Evolutionary conservation across 2,113 vertebrate species (phyloP), one percentile per base, ranked within the genome.

Genomic region (Tragelaphus strepsiceros): DNA sequence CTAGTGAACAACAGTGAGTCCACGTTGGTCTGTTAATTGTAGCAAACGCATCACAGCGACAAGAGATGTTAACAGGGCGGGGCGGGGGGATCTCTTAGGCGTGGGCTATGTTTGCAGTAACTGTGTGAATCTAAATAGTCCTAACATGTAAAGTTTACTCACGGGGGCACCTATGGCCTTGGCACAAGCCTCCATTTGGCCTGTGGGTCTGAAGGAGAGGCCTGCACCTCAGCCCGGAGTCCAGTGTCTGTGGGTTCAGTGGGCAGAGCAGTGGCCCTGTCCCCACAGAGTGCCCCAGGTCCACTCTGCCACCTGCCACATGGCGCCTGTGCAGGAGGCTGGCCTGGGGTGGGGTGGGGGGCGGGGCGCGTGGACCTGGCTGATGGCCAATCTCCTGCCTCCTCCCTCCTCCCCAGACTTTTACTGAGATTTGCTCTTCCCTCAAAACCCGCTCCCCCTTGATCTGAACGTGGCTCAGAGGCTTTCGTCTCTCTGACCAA

Each of bases 21-120:
- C 17, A 7, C 0, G 1, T 2, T 3, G 51, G 56, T 7, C 32
- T 4, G 4, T 13, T 6, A 15, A 2, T 6, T 4, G 11, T 22
- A 28, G 26, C 74, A 8, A 3, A 8, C 0, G 1, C 4, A 2
- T 2, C 14, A 2, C n/a, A 2, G 32, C 0, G 5, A n/a, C 5
- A 22, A 21, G 15, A 49, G 81, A 30, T 2, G 43, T 26, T n/a
- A 22, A 24, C 3, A 7, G 35, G n/a, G n/a, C 2, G 19, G n/a
- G 67, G 19, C 9, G 0, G 62, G 10, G 4, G 6, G 6, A 1
- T 35, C 10, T 21, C 16, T 13, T 4, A 62, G 39, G n/a, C 0
- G 21, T 6, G 74, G 54, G 3, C 6, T 24, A 0, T 26, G 39
- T 17, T 17, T 8, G 22, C 15, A 16, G 22, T 51, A 8, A 30